Base-by-base conservation (phyloP, 2,113 vertebrate species). In the Antechinus flavipes region DNA sequence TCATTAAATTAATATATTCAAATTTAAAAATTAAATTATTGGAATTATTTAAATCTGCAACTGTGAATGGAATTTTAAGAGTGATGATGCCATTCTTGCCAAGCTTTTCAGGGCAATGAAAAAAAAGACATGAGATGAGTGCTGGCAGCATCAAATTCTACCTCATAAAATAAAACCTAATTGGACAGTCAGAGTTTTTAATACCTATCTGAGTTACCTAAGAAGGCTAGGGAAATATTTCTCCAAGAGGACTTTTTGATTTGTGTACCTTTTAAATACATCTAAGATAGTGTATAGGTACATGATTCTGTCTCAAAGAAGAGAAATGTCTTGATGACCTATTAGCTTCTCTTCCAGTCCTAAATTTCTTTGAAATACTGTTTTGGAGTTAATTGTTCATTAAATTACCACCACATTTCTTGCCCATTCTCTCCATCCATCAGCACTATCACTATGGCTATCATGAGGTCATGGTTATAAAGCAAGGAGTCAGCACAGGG, bases 231-330 rank as follows among this genome's bases (percentile, higher is more conserved):
- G 95, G 93, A 96, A 96, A 94, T 42, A 10, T 19, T 52, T 46
- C 35, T 93, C 93, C 91, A 96, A 93, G 95, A 95, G 46, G 89
- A 90, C 11, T 96, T 93, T 95, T 54, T 95, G 97, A 98, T 97
- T 98, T 98, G 96, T 95, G 97, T 97, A 95, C 52, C 94, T 97
- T 95, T 97, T 96, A 98, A 97, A 76, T 76, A 12, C 16, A n/a
- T 97, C 96, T 98, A 94, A 93, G 93, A 96, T 96, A 92, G 94
- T 91, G 93, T 46, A 92, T 94, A 97, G 93, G 96, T 98, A 56
- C 76, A 58, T 76, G 61, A 76, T 95, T 96, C 97, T 97, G 97
- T 96, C 96, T 97, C 95, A 96, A 96, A 93, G 93, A 95, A 98
- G 96, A 98, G 89, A 92, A 97, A 97, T 84, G 49, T 54, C n/a